Evolutionary conservation across 1,140 invertebrate genomes (phyloP), one percentile per base, ranked within the genome.

Genomic region (Condylostylus longicornis): DNA sequence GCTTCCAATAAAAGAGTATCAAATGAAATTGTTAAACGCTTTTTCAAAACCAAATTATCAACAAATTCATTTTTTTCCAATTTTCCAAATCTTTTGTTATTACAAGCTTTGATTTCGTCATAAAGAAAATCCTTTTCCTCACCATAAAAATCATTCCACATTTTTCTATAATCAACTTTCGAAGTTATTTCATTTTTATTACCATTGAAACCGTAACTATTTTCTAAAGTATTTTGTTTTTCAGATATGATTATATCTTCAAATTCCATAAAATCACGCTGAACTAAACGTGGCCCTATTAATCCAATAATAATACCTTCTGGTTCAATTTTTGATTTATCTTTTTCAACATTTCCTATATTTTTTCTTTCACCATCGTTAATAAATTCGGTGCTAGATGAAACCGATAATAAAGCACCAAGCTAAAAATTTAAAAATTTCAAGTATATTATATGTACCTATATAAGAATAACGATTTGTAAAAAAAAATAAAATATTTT

Each of bases 341-440:
- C 23, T 5, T 2, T 25, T 1, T 50, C 41, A 0, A 68, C 52
- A 2, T 64, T 50, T 2, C 72, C 75, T 35, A 51, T 51, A 45
- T 77, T 77, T 9, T 63, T 55, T n/a, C 74, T 61, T 10, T 62
- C 54, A 3, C 74, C 75, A 45, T 75, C 65, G 40, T 77, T 77
- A 33, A 77, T 67, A 43, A 76, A 77, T 45, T 69, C 69, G 2
- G 69, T 70, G 37, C 65, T 61, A 0, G 72, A 74, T 5, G 72
- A 74, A 7, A 75, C 58, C n/a, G 65, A 66, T 13, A 77, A 59
- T 48, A 75, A 58, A 0, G 74, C 67, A 0, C 73, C 72, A 2
- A 77, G 42, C 50, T 32, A 18, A 15, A 32, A 32, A 17, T n/a
- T n/a, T n/a, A n/a, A n/a, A n/a, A n/a, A n/a, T n/a, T n/a, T n/a